phyloP scores from a whole-genome alignment of 2,888 invertebrate genomes.

The Ptychoptera contaminata region DNA sequence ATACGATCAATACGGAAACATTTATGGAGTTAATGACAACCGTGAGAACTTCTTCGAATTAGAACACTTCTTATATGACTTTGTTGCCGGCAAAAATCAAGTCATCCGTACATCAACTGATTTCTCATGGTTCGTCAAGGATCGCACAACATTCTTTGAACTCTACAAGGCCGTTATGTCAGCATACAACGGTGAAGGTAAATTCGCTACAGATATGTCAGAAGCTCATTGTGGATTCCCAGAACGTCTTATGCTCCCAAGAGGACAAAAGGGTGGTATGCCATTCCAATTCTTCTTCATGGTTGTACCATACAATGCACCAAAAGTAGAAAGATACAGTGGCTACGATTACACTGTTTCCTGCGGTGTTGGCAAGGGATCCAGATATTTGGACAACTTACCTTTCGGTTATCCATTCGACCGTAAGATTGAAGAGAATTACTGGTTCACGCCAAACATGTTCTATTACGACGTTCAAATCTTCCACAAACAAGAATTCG shows the following conservation, averaged over 20 bases:
- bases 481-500: slow-evolving; percentile 42
- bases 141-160: slow-evolving; percentile 34
- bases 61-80: slow-evolving; percentile 45
- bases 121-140: slow-evolving; percentile 47
- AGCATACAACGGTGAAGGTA: slow-evolving; percentile 32
- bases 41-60: slow-evolving; percentile 49
- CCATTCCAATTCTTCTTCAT: slow-evolving; percentile 44
- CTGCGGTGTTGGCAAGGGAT: slow-evolving; percentile 34
- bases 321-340: slow-evolving; percentile 14
- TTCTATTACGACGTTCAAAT: slow-evolving; percentile 47
- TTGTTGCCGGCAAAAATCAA: slow-evolving; percentile 38
- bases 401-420: slow-evolving; percentile 63
- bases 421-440: slow-evolving; percentile 40
- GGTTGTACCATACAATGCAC: slow-evolving; percentile 36
- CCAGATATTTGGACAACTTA: slow-evolving; percentile 36
- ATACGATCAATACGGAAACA: slow-evolving; percentile 38
- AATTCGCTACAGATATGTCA: slow-evolving; percentile 32
- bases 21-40: slow-evolving; percentile 39
- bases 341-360: slow-evolving; percentile 35
- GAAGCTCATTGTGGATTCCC: slow-evolving; percentile 42
- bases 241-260: slow-evolving; percentile 45
- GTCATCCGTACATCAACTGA: slow-evolving; percentile 44
- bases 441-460: slow-evolving; percentile 51
- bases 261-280: slow-evolving; percentile 44
- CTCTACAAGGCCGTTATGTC: slow-evolving; percentile 34